Percentiles rank a stretch among this genome's conserved stretches.
phyloP scores from a whole-genome alignment of 2,797 vertebrate genomes.

The Karalla daura region DNA sequence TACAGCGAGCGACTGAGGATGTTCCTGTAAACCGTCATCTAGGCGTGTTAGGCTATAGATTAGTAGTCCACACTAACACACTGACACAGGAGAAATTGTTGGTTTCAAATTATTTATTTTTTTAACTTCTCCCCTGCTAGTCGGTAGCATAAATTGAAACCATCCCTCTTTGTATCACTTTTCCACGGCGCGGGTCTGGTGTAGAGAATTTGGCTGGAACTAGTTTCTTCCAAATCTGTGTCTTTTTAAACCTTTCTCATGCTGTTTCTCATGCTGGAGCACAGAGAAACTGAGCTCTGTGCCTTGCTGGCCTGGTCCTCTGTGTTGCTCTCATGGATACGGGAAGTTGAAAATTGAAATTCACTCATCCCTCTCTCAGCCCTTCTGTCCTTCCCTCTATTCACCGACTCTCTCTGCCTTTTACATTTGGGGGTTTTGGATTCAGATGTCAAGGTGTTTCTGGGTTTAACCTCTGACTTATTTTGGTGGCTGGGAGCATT shows the following conservation, averaged over 20 bases:
- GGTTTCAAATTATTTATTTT: background rate
- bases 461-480: slow-evolving; percentile 11
- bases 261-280: slow-evolving; percentile 11
- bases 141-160: slow-evolving; percentile 19
- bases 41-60: slow-evolving; percentile 4
- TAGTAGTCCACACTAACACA: background rate
- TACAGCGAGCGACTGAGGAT: slow-evolving; percentile 9
- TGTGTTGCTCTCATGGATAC: slow-evolving; percentile 19
- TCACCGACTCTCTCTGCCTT: slow-evolving; percentile 2
- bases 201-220: slow-evolving; percentile 42
- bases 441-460: slow-evolving; percentile 6
- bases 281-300: slow-evolving; percentile 23
- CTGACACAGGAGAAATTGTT: slow-evolving; percentile 1
- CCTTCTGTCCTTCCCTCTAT: slow-evolving; percentile 12
- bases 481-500: slow-evolving; percentile 15
- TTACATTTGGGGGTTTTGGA: slow-evolving; percentile 5
- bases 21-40: slow-evolving; percentile 10
- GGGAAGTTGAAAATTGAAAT: slow-evolving; percentile 25
- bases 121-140: background rate
- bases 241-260: slow-evolving; percentile 30
- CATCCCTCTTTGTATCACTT: background rate
- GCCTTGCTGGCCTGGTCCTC: slow-evolving; percentile 18
- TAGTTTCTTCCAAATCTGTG: slow-evolving; percentile 11
- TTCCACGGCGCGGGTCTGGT: slow-evolving; percentile 9
- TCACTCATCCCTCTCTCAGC: slow-evolving; percentile 7